phyloP scores from a whole-genome alignment of 2,113 vertebrate species.

The Sylvia atricapilla region DNA sequence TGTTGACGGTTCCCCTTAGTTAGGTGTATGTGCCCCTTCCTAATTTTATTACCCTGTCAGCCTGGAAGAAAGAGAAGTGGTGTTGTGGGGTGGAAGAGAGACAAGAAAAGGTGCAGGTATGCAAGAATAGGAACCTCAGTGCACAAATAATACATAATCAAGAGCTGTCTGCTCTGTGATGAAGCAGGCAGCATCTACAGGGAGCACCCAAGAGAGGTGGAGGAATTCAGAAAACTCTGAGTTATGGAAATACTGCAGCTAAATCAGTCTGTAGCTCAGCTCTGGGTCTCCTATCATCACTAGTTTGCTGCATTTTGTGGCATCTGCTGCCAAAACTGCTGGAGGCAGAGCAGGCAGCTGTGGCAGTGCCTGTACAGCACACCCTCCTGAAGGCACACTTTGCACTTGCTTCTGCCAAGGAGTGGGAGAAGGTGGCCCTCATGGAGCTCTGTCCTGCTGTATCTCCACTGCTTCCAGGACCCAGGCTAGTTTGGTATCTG shows the following conservation, averaged over 20 bases:
- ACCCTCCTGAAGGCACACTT: background rate
- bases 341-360: background rate
- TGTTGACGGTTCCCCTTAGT: background rate
- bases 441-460: background rate
- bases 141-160: background rate
- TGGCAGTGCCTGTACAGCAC: background rate
- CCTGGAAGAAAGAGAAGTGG: slow-evolving; percentile 10
- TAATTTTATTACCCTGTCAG: background rate
- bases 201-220: background rate
- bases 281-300: background rate
- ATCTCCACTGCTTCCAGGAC: background rate
- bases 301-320: background rate
- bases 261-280: background rate
- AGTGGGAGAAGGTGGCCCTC: background rate
- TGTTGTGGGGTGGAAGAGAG: background rate
- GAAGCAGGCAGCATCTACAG: background rate
- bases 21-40: background rate
- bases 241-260: background rate
- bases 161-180: background rate
- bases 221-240: background rate
- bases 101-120: background rate
- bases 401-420: background rate
- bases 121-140: background rate
- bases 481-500: slow-evolving; percentile 1
- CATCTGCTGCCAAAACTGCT: background rate